Evolutionary conservation across 2,888 invertebrate species (phyloP).

Genomic region (Saturnia pavonia): DNA sequence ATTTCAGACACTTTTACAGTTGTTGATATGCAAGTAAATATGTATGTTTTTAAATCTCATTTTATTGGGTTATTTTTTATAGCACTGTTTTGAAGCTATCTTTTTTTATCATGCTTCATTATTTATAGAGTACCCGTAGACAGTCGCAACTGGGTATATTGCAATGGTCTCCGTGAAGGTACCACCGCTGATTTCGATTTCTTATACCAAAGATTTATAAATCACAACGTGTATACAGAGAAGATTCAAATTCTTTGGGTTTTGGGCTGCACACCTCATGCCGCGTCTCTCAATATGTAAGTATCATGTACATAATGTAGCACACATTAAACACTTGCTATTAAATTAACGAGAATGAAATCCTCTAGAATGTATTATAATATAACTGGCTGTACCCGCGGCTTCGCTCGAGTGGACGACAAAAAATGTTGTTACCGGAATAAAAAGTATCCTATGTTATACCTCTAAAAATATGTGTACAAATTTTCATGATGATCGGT

Average conservation of each 20-base stretch:
- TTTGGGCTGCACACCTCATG: conserved; percentile 85
- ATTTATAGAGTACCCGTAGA: conserved; percentile 60
- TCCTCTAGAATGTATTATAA: too few species aligned
- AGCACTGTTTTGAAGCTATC: background rate
- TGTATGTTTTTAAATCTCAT: too few species aligned
- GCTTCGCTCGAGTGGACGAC: too few species aligned
- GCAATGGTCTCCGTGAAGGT: conserved; percentile 86
- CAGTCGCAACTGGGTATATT: conserved; percentile 87
- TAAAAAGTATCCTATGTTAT: too few species aligned
- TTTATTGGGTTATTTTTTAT: background rate
- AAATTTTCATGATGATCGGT: too few species aligned
- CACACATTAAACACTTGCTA: too few species aligned
- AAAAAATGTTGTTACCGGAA: too few species aligned
- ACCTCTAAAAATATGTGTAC: too few species aligned
- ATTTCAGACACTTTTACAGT: background rate
- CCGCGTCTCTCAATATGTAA: conserved; percentile 74
- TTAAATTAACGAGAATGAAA: too few species aligned
- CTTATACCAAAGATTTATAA: conserved; percentile 83
- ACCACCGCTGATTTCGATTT: conserved; percentile 83
- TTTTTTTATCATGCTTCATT: conserved; percentile 3
- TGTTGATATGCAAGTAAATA: too few species aligned
- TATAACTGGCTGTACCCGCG: too few species aligned
- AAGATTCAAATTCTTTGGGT: conserved; percentile 84
- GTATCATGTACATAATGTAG: too few species aligned
- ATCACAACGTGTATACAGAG: conserved; percentile 85